Conservation (phyloP, 2,113 vertebrate species). For the Ammospiza caudacuta region DNA sequence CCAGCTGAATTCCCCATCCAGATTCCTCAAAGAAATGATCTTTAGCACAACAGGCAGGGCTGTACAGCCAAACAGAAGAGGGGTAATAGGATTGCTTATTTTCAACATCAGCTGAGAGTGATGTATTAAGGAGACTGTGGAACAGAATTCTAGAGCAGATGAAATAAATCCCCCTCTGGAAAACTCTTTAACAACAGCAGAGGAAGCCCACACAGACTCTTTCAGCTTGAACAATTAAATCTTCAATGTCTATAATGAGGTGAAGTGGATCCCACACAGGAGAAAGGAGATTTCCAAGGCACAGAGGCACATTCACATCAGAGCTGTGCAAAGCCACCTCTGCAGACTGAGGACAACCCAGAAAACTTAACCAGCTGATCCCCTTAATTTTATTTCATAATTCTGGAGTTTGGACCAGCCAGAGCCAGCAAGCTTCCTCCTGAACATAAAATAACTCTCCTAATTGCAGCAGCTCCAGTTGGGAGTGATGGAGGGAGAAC, state of each 20-base stretch:
- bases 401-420: not conserved
- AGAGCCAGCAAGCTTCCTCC: not conserved
- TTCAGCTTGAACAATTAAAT: conserved; percentile 7
- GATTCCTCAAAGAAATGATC: not conserved
- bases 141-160: not conserved
- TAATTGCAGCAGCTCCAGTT: not conserved
- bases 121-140: not conserved
- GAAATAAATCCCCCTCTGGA: not conserved
- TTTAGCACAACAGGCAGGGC: not conserved
- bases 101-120: not conserved
- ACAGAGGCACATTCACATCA: not conserved
- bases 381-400: not conserved
- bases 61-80: not conserved
- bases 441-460: not conserved
- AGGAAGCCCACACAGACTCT: not conserved
- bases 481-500: not conserved
- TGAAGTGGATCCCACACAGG: not conserved
- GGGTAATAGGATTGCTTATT: not conserved
- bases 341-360: not conserved
- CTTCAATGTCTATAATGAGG: not conserved
- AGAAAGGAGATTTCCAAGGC: not conserved
- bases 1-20: not conserved
- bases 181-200: not conserved
- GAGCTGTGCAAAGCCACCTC: not conserved
- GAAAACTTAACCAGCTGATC: not conserved